Base-by-base conservation (phyloP, 2,888 invertebrate genomes). In the Cistogaster globosa region DNA sequence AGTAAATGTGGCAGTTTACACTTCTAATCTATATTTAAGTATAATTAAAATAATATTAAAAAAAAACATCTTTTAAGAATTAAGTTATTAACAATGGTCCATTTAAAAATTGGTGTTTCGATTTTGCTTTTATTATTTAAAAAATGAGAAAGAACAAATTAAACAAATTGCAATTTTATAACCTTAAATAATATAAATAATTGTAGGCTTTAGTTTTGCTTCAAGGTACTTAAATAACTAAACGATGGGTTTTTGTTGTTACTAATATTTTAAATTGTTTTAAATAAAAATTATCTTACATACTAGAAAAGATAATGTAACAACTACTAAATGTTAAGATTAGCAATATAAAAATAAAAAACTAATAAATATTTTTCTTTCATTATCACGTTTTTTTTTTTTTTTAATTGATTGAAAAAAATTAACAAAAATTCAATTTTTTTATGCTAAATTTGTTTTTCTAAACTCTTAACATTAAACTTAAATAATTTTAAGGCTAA, bases 181-280 rank as follows among this genome's bases (percentile, higher is more conserved):
- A 55, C 38, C 36, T 45, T 42, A 45, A 63, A 22, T 14, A 74
- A 51, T n/a, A 20, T 18, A 51, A 48, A 26, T n/a, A 7, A 20
- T 36, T 58, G 18, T 38, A 14, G 9, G 45, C 16, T 18, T 9
- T 20, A 48, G 9, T 67, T 60, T 69, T 48, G n/a, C n/a, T 72
- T 80, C 58, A 58, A 65, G 69, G n/a, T 82, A 75, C 85, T 85
- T 82, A 85, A 78, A 78, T 58, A 85, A 82, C 69, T 85, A 85
- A 85, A 75, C 85, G 82, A 79, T 79, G 85, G 82, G 85, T 68
- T 77, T 74, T 36, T 55, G 9, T 67, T 75, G 62, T 58, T 42
- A 12, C 0, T 42, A 42, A 2, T 1, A 42, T 42, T 42, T 42
- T 42, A 42, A 42, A 42, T 42, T 48, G 38, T 57, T 68, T 65